Evolutionary conservation across 2,113 vertebrate genomes (phyloP), one percentile per base, ranked within the genome.

Genomic region (Paracanthobrama guichenoti): DNA sequence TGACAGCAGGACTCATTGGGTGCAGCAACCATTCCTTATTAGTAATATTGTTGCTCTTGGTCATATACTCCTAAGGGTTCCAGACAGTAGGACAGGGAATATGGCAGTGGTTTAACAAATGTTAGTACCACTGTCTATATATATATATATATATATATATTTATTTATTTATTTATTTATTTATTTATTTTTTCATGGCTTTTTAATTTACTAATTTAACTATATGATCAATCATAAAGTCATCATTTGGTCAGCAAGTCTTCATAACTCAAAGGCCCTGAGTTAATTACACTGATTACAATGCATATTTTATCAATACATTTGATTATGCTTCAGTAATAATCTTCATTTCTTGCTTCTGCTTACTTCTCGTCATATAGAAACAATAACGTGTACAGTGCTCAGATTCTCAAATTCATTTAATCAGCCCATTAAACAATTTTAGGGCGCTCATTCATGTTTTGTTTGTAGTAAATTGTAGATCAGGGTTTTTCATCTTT

Each of bases 241-340:
- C 28, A 26, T 16, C 0, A 46, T 46, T 73, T 72, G 11, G 12
- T 69, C 18, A 11, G 31, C 66, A 42, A 69, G 16, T 71, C 67
- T 35, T 71, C 22, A 39, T 22, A 39, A 69, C 66, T 22, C 31
- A 18, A 42, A 71, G 20, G 18, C 72, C n/a, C 13, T 16, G 10
- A 75, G 46, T 48, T 48, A 42, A 74, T 74, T 44, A 48, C 71
- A 72, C 69, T 44, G 44, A 74, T 74, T 74, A n/a, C 72, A 75
- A 31, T 72, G 22, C 1, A 31, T 18, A 55, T 39, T 76, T 76
- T 11, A 55, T 76, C 22, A 53, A 76, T 72, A 42, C 0, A 46
- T 72, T 16, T 73, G 42, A 24, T 73, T 24, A 26, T 48, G 71
- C 44, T 8, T 55, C 4, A 76, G 73, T 35, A 31, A 76, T 55